Evolutionary conservation across 2,888 invertebrate genomes (phyloP), one percentile per base, ranked within the genome.

Genomic region (Amphipyra tragopoginis): DNA sequence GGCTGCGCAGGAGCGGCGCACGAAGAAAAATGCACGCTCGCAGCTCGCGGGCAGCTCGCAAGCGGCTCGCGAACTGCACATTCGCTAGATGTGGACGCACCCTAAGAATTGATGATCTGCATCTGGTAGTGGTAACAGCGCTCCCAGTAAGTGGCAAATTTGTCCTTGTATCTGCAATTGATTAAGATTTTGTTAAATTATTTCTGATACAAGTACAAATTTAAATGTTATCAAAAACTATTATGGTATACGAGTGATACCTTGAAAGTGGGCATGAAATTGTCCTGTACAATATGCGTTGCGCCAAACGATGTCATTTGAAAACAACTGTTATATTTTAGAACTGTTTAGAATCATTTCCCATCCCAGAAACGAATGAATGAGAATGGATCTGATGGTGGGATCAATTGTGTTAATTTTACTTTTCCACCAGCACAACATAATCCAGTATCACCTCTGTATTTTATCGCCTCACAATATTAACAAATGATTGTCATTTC

Each of bases 271-370:
- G 81, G 80, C 72, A 79, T 81, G 47, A 79, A 79, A 63, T 47
- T 56, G 13, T 63, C 57, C 57, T 49, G 70, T 54, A 76, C 15
- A 13, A 82, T 49, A 34, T 81, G 61, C 63, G 76, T 80, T 65
- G 82, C 74, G 1, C 81, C 79, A 82, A 83, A 84, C 51, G 80
- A 83, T 7, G 83, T 84, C 79, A 84, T 84, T 71, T 83, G 81
- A 51, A 84, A 84, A 61, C 80, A 82, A 45, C 73, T 77, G 13
- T 82, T 82, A 52, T 81, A 83, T 77, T 83, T 57, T 50, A 79
- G 64, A 83, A 81, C 54, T 80, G 77, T 49, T 39, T 71, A 38
- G 80, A 82, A 73, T 81, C 77, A 62, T 52, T 55, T 57, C 75
- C 75, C 40, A 53, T 80, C 65, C 78, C 79, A 72, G 29, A 50